These are phyloP conservation scores for Nephrotoma flavescens DNA, from an alignment of 2,888 invertebrate species.

Conservation along the genomic window DNA sequence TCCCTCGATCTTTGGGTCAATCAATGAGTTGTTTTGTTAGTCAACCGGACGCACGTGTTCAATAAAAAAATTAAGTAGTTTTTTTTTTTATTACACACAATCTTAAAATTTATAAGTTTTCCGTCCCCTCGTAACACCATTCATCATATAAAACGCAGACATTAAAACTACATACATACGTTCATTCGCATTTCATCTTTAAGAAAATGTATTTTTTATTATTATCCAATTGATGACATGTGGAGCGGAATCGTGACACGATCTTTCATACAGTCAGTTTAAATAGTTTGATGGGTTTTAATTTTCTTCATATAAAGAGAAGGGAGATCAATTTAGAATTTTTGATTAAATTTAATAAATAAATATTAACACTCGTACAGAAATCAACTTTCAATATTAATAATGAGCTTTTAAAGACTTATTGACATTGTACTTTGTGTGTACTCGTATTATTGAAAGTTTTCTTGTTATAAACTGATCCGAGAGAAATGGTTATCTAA, in stretches of 20 bases:
- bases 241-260: conserved; percentile 2
- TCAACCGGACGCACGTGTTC: conserved; percentile 6
- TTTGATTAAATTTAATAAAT: background rate
- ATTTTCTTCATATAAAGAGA: background rate
- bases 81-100: background rate
- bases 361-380: background rate
- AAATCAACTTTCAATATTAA: background rate
- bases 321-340: background rate
- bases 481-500: background rate
- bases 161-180: background rate
- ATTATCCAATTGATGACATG: conserved; percentile 1
- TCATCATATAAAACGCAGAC: background rate
- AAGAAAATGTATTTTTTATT: background rate
- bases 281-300: background rate
- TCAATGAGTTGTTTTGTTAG: conserved; percentile 2
- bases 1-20: conserved; percentile 1
- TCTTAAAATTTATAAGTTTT: background rate
- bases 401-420: background rate
- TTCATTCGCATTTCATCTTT: background rate
- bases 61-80: background rate
- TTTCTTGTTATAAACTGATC: background rate
- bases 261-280: background rate
- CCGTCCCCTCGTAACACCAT: background rate
- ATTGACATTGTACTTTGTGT: background rate
- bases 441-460: background rate